Conservation (phyloP, 2,113 vertebrate genomes). For the Eleginops maclovinus region DNA sequence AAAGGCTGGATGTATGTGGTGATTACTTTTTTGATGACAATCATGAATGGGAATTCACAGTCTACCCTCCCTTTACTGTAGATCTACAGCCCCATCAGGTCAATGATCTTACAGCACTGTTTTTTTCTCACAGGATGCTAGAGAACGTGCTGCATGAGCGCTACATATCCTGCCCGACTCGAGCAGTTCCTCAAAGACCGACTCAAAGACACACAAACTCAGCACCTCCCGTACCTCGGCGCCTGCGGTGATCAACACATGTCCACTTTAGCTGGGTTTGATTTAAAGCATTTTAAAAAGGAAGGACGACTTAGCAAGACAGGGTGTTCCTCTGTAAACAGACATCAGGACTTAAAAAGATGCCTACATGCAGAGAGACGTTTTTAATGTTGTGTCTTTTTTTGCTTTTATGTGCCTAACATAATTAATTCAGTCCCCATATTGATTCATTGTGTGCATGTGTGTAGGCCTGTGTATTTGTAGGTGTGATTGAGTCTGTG, state of each 20-base stretch:
- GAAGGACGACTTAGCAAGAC: not conserved
- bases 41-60: not conserved
- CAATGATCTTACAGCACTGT: not conserved
- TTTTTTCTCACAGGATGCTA: conserved; percentile 64
- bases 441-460: not conserved
- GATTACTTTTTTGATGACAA: not conserved
- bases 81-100: not conserved
- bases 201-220: conserved; percentile 36
- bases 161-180: conserved; percentile 76
- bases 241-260: conserved; percentile 63
- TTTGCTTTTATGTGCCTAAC: not conserved
- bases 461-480: not conserved
- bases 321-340: not conserved
- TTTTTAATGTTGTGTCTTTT: not conserved
- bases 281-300: not conserved
- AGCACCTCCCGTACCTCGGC: conserved; percentile 69
- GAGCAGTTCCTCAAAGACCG: conserved; percentile 68
- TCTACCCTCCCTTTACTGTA: not conserved
- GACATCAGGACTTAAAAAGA: conserved; percentile 12
- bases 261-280: not conserved
- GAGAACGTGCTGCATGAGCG: conserved; percentile 74
- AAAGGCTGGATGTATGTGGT: not conserved
- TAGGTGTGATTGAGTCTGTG: not conserved
- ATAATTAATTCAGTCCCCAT: not conserved
- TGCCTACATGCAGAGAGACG: not conserved